Evolutionary conservation across 2,888 invertebrate species (phyloP), one percentile per base, ranked within the genome.

Genomic region (Cataglyphis altisquamis): DNA sequence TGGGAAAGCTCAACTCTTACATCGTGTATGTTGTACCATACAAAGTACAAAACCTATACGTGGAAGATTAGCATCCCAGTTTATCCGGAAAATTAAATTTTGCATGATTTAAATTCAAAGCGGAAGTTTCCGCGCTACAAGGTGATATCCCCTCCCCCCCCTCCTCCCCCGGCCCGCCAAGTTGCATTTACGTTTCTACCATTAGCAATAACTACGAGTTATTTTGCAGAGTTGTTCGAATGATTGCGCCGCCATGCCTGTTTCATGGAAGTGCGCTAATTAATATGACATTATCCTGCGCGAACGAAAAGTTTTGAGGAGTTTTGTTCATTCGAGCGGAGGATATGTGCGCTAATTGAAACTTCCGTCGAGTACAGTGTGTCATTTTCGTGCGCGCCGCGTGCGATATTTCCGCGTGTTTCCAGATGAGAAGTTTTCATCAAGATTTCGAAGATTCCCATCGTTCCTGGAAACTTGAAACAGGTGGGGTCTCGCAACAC

Each of bases 391-490:
- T 39, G 32, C 60, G 62, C 73, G 62, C 63, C 62, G 25, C 62
- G 45, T 48, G 55, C 48, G 21, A 66, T 77, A 68, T 84, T 81
- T 81, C 57, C 60, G 60, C 32, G 63, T 29, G 52, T 70, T 78
- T 83, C 67, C 62, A 68, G 39, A 3, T 45, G 83, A 52, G 72
- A 83, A 88, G 48, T 83, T 88, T 60, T 70, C 68, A 18, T 21
- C 62, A 68, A 83, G 72, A 74, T 74, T 77, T 68, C 73, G 74
- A 88, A 88, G 73, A 77, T 82, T 72, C 64, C 55, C 39, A 32
- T 21, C 63, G 77, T 81, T 80, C 70, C 55, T 52, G 72, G n/a
- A 73, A 89, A 89, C 83, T 87, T 87, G 89, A 82, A 87, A 85
- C 89, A 85, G 85, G 84, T 60, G 21, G 12, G 18, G 18, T 73